A percentile compares a stretch with the other conserved stretches of the same genome.
phyloP scores from a whole-genome alignment of 2,888 invertebrate genomes.

The Hyles lineata region DNA sequence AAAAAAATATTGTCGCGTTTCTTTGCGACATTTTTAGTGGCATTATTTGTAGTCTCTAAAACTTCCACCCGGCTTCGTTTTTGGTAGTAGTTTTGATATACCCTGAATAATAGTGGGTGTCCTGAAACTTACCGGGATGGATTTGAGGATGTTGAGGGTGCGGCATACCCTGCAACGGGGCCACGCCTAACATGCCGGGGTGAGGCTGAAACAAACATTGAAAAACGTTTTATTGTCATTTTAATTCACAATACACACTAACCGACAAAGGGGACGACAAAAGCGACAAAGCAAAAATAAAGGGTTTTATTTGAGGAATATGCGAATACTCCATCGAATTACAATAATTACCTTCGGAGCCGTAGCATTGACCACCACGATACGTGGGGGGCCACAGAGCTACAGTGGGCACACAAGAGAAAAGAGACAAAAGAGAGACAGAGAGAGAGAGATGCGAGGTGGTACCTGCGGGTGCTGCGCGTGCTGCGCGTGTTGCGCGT shows the following conservation, averaged over 20 bases:
- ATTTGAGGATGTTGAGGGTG: conserved; percentile 85
- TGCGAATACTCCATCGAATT: background rate
- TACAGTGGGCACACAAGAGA: background rate
- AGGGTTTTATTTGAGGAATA: background rate
- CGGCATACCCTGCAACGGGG: conserved; percentile 78
- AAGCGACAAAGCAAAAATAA: conserved; percentile 24
- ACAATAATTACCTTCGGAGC: background rate
- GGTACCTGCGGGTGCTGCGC: conserved; percentile 76
- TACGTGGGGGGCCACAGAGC: background rate
- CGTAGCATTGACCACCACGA: too few relatives aligned
- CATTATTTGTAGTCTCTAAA: too few relatives aligned
- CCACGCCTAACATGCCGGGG: conserved; percentile 81
- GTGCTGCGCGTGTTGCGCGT: conserved; percentile 75
- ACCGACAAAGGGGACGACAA: conserved; percentile 10
- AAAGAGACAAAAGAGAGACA: background rate
- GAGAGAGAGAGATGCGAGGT: background rate
- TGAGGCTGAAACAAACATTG: conserved; percentile 72
- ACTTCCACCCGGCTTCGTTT: too few relatives aligned
- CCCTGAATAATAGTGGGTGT: too few relatives aligned
- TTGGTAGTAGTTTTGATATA: too few relatives aligned
- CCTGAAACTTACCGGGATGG: conserved; percentile 69
- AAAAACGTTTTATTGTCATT: conserved; percentile 26
- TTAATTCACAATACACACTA: conserved; percentile 1
- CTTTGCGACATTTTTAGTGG: too few relatives aligned
- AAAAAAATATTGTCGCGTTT: too few relatives aligned